Percentiles rank a stretch among this genome's conserved stretches.
Conservation (phyloP, 2,113 vertebrate species). For the Pollachius pollachius region DNA sequence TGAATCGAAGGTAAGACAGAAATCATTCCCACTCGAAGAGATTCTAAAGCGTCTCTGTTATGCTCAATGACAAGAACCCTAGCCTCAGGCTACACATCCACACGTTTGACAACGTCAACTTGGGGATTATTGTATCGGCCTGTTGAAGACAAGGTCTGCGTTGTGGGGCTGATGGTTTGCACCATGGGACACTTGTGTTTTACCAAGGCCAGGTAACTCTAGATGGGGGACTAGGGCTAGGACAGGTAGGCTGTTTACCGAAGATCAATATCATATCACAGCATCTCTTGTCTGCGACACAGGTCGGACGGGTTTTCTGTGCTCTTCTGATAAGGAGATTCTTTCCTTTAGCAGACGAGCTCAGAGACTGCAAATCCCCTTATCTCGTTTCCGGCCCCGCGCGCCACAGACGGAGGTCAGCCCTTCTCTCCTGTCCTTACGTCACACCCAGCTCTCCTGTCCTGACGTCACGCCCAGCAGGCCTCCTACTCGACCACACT, state of each 20-base stretch:
- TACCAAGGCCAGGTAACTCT: no score
- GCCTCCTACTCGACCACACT: background rate
- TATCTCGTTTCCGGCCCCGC: constrained; percentile 61
- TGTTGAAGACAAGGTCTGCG: background rate
- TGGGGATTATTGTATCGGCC: background rate
- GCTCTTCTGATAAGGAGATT: background rate
- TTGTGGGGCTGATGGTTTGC: no score
- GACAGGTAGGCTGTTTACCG: no score
- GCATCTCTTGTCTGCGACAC: no score
- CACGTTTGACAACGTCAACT: background rate
- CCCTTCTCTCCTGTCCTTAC: constrained; percentile 36
- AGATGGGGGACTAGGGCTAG: no score
- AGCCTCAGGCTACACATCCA: background rate
- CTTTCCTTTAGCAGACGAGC: constrained; percentile 36
- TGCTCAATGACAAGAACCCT: background rate
- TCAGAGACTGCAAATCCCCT: constrained; percentile 61
- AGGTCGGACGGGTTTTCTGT: background rate
- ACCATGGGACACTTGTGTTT: no score
- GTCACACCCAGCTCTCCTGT: constrained; percentile 25
- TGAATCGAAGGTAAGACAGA: background rate
- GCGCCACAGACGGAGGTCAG: constrained; percentile 52
- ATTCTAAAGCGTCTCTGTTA: background rate
- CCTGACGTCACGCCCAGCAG: constrained; percentile 38
- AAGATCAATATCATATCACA: no score
- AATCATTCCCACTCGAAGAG: background rate